phyloP scores from a whole-genome alignment of 2,888 invertebrate species.

The Idaea aversata region DNA sequence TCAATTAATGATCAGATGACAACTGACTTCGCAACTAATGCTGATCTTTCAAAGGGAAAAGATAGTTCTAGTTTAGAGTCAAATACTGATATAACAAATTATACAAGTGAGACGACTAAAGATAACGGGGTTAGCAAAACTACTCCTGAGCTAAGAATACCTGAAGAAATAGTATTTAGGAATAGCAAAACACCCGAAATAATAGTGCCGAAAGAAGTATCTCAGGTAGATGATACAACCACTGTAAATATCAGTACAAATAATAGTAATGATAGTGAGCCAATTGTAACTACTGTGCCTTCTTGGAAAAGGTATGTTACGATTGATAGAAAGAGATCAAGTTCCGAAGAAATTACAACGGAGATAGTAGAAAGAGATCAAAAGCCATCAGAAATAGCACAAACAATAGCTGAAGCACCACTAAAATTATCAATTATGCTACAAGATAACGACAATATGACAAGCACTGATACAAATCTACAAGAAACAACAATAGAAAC shows the following conservation, averaged over 20 bases:
- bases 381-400: not conserved
- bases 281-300: slow-evolving; percentile 26
- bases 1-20: not conserved
- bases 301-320: slow-evolving; percentile 47
- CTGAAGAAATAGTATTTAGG: not conserved
- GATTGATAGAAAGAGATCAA: slow-evolving; percentile 42
- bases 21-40: not conserved
- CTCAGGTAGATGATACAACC: not conserved
- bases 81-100: not conserved
- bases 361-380: slow-evolving; percentile 26
- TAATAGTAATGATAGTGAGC: slow-evolving; percentile 5
- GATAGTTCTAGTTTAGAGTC: not conserved
- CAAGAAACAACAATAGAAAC: slow-evolving; percentile 3
- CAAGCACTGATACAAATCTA: not conserved
- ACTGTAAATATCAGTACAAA: slow-evolving; percentile 10
- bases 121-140: not conserved
- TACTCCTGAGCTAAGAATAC: not conserved
- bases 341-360: slow-evolving; percentile 24
- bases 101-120: not conserved
- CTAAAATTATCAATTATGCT: not conserved
- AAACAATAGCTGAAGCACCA: not conserved
- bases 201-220: not conserved
- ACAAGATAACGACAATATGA: not conserved
- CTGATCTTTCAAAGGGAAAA: slow-evolving; percentile 34
- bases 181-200: slow-evolving; percentile 1